These are phyloP conservation scores for Drosophila paucipuncta DNA, from an alignment of 2,888 invertebrate species.

Conservation along the genomic window DNA sequence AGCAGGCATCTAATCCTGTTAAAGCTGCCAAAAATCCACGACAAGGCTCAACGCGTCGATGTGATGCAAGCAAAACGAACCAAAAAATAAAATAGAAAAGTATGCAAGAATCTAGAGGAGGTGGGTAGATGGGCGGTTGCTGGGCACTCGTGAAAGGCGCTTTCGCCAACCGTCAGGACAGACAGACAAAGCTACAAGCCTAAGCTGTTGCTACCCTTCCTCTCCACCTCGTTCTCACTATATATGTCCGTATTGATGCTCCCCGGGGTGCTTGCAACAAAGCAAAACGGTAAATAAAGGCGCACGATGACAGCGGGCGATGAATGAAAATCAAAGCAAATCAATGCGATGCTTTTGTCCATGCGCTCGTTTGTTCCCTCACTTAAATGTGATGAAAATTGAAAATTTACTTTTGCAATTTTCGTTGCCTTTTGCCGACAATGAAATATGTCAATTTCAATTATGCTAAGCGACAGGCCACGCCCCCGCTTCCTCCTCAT, in stretches of 20 bases:
- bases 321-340: conserved; percentile 77
- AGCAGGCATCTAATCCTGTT: conserved; percentile 75
- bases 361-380: conserved; percentile 3
- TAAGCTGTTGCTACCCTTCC: conserved; percentile 40
- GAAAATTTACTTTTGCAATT: conserved; percentile 80
- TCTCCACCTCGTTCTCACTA: background rate
- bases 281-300: conserved; percentile 72
- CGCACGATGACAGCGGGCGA: conserved; percentile 62
- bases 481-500: background rate
- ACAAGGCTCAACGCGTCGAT: conserved; percentile 63
- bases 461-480: conserved; percentile 56
- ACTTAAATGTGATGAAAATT: conserved; percentile 67
- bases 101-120: conserved; percentile 6
- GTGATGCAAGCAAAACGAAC: conserved; percentile 19
- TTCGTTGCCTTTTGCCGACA: conserved; percentile 61
- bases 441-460: conserved; percentile 79
- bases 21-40: conserved; percentile 78
- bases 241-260: background rate
- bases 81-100: conserved; percentile 14
- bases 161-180: conserved; percentile 27
- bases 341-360: conserved; percentile 61
- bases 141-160: conserved; percentile 39
- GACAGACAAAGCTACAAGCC: conserved; percentile 60
- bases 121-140: background rate
- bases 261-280: conserved; percentile 62